Conservation (phyloP, 1,140 invertebrate genomes). For the Camponotus floridanus region DNA sequence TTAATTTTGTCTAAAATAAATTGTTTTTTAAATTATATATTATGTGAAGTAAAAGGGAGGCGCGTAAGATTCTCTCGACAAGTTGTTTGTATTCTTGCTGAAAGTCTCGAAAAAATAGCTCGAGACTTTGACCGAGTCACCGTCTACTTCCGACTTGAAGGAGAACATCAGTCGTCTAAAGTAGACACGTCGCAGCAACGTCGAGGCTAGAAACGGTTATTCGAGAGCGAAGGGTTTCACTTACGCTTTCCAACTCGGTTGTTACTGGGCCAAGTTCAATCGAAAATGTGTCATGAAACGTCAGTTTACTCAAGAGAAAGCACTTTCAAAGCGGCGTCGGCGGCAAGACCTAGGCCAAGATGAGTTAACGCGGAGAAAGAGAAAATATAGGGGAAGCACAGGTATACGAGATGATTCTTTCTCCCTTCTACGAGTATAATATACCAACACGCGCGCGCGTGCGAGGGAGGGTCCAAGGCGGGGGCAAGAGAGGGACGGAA, state of each 20-base stretch:
- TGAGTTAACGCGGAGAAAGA: constrained; percentile 42
- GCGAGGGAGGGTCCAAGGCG: constrained; percentile 56
- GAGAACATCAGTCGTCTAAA: constrained; percentile 18
- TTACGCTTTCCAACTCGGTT: constrained; percentile 71
- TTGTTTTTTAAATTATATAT: background rate
- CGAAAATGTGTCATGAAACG: constrained; percentile 64
- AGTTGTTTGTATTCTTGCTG: background rate
- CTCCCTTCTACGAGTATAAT: background rate
- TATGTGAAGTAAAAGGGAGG: background rate
- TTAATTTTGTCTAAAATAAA: background rate
- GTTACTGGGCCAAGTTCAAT: constrained; percentile 73
- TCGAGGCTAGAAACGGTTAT: constrained; percentile 28
- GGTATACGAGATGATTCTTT: constrained; percentile 32
- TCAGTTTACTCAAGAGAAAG: constrained; percentile 69
- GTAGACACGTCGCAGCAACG: constrained; percentile 32
- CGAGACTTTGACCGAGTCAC: constrained; percentile 18
- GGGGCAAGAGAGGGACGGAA: constrained; percentile 60
- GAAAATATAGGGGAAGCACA: constrained; percentile 63
- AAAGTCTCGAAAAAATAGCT: background rate
- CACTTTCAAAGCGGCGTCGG: constrained; percentile 16
- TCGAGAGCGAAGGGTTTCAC: constrained; percentile 65
- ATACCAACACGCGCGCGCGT: background rate
- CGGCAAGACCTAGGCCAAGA: constrained; percentile 62
- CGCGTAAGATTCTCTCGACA: background rate
- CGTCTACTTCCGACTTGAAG: background rate